Percentiles rank a stretch among this genome's conserved stretches.
phyloP scores from a whole-genome alignment of 1,140 invertebrate genomes.

The Aporrectodea caliginosa region DNA sequence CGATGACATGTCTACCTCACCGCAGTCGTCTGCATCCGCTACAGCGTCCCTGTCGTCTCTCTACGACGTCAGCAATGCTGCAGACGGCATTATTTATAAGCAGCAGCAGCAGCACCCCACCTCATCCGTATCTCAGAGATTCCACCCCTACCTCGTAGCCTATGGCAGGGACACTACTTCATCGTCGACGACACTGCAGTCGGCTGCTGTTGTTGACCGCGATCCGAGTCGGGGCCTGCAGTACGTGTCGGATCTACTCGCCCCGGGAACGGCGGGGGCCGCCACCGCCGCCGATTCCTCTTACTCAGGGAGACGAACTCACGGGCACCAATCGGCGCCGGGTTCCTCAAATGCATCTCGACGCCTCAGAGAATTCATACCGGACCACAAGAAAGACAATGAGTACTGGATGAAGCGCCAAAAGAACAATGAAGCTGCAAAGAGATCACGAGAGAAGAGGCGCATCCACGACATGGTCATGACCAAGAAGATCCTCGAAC shows the following conservation, averaged over 20 bases:
- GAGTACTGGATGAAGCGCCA: constrained; percentile 93
- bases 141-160: neutral
- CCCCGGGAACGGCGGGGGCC: no score
- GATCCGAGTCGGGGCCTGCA: neutral
- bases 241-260: neutral
- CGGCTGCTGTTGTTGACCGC: neutral
- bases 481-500: constrained; percentile 87
- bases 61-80: neutral
- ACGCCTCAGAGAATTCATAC: constrained; percentile 78
- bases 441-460: constrained; percentile 87
- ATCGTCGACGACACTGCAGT: neutral
- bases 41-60: no score
- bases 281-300: neutral
- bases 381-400: constrained; percentile 93
- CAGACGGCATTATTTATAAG: neutral
- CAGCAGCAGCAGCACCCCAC: neutral
- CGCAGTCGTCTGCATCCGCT: neutral
- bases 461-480: constrained; percentile 95
- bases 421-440: constrained; percentile 93
- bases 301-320: neutral
- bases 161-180: neutral
- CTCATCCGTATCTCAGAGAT: neutral
- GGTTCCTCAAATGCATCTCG: neutral
- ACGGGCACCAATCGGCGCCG: neutral
- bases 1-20: neutral